Conservation (phyloP, 2,888 invertebrate species). For the Drosophila nr. fundita region DNA sequence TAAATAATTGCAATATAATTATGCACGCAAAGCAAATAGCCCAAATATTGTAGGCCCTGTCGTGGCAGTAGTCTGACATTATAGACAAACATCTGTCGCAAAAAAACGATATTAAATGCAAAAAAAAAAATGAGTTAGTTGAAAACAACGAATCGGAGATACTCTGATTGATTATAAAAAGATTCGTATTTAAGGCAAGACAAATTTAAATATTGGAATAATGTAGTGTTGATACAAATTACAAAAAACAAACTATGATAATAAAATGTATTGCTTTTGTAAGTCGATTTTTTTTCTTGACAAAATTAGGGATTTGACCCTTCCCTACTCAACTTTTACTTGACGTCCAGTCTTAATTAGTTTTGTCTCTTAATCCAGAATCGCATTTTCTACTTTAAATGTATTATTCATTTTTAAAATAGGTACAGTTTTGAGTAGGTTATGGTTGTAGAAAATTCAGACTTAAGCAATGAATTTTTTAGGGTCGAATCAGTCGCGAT, state of each 20-base stretch:
- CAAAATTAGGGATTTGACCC: too few species aligned
- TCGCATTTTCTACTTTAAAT: not conserved
- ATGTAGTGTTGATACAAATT: too few species aligned
- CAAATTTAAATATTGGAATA: too few species aligned
- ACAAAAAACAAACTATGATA: too few species aligned
- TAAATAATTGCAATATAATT: conserved; percentile 82
- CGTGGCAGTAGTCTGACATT: conserved; percentile 29
- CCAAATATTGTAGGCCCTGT: conserved; percentile 63
- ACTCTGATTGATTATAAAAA: conserved; percentile 14
- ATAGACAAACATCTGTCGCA: conserved; percentile 75
- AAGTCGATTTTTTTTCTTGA: too few species aligned
- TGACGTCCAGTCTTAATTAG: too few species aligned
- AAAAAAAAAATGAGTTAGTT: conserved; percentile 10
- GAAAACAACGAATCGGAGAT: conserved; percentile 5
- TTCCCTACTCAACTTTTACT: not conserved
- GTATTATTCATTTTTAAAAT: not conserved
- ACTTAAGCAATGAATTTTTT: not conserved
- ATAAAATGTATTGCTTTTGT: too few species aligned
- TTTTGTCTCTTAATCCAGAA: not conserved
- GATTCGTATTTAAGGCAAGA: not conserved
- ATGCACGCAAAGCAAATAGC: conserved; percentile 69
- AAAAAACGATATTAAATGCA: conserved; percentile 48
- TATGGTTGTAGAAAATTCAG: not conserved
- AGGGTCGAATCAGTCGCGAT: not conserved
- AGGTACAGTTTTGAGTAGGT: not conserved